Evolutionary conservation across 2,888 invertebrate genomes (phyloP), one percentile per base, ranked within the genome.

Genomic region (Panopea generosa): DNA sequence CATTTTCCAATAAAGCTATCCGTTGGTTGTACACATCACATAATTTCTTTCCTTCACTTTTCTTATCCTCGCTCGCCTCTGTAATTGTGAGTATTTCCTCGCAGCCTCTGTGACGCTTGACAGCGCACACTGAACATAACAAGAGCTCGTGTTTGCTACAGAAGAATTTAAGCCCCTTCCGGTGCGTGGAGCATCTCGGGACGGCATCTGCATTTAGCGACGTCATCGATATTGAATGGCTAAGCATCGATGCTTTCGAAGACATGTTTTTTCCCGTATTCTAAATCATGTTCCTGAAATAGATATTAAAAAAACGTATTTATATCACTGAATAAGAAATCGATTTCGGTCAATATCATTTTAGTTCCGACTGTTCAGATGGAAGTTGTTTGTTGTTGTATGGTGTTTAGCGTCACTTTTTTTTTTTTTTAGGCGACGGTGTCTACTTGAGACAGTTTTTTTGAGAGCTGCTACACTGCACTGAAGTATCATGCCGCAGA

Each of bases 111-210:
- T 81, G 81, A 11, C 71, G 70, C 43, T 81, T 81, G 3, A 81
- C 81, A 6, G 81, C 81, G 43, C 81, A 81, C 14, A 81, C 74
- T 9, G 81, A 81, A 50, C 81, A 81, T 11, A 81, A 57, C n/a
- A 81, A 53, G 1, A 81, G 61, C 11, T 71, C 69, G 55, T 77
- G 77, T 55, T 77, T 81, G 29, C 65, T 61, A 27, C 81, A 81
- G 69, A 81, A 81, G 72, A 81, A 81, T 50, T 81, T 81, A 20
- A 81, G 43, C 0, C 81, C 65, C 24, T 81, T 81, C 47, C 72
- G 49, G 61, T 81, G 81, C n/a, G 77, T 76, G 45, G 38, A 59
- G 67, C 80, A 80, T 73, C 62, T 59, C 52, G 80, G 80, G 33
- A 57, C 47, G 26, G 59, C 80, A 50, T 80, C 80, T 26, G 76